phyloP scores from a whole-genome alignment of 2,888 invertebrate genomes.

The Stenotaenia linearis region DNA sequence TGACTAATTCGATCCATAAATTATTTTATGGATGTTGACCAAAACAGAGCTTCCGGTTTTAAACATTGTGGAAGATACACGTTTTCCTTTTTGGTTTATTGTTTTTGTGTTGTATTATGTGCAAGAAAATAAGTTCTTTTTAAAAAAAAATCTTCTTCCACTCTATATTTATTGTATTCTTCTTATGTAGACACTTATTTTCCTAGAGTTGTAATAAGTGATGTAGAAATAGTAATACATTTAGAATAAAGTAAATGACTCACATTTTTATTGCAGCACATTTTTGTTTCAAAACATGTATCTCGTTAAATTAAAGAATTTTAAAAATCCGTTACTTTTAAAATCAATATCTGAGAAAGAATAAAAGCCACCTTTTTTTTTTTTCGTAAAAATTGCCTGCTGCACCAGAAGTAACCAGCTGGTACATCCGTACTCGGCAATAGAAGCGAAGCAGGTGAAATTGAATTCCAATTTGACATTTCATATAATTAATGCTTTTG shows the following conservation, averaged over 20 bases:
- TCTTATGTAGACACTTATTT: background rate
- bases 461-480: too few relatives aligned
- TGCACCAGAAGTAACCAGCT: too few relatives aligned
- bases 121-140: too few relatives aligned
- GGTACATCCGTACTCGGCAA: too few relatives aligned
- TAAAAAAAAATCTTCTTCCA: background rate
- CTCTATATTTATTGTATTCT: background rate
- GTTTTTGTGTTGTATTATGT: background rate
- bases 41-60: slow-evolving; percentile 12
- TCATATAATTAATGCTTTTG: too few relatives aligned
- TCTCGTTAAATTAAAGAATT: too few relatives aligned
- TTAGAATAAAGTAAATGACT: background rate
- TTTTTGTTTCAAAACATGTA: background rate
- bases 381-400: background rate
- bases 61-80: background rate
- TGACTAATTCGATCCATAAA: background rate
- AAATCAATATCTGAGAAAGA: too few relatives aligned
- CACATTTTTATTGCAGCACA: background rate
- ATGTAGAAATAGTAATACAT: background rate
- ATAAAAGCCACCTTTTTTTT: background rate
- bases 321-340: too few relatives aligned
- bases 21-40: background rate
- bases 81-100: background rate
- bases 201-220: background rate
- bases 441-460: too few relatives aligned